Evolutionary conservation across 2,113 vertebrate genomes (phyloP).

Genomic region (Triplophysa siluroides): DNA sequence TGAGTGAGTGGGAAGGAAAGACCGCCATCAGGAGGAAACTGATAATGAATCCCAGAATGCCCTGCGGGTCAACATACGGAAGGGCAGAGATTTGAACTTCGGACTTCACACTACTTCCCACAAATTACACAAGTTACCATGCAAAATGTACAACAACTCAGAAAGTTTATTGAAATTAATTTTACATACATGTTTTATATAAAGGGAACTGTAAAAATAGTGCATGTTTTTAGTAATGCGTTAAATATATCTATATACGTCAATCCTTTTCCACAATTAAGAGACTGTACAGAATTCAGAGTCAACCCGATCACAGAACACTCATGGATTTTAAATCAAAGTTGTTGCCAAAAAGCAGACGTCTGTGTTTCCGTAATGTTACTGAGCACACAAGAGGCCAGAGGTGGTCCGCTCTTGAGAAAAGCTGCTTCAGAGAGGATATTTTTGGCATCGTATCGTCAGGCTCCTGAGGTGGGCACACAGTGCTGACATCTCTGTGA

Average conservation of each 20-base stretch:
- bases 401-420: neutral
- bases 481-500: slow-evolving; percentile 16
- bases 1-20: slow-evolving; percentile 53
- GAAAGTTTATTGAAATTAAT: too few species aligned
- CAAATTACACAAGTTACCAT: neutral
- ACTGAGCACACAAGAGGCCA: neutral
- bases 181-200: too few species aligned
- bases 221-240: too few species aligned
- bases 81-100: neutral
- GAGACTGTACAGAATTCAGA: neutral
- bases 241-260: too few species aligned
- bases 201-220: too few species aligned
- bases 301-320: neutral
- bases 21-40: slow-evolving; percentile 48
- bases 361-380: neutral
- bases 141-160: neutral
- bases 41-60: slow-evolving; percentile 52
- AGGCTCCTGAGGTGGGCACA: slow-evolving; percentile 39
- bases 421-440: neutral
- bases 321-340: neutral
- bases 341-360: too few species aligned
- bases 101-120: neutral
- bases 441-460: slow-evolving; percentile 40
- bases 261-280: too few species aligned
- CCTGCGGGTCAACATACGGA: slow-evolving; percentile 27